Percentiles rank a stretch among this genome's conserved stretches.
These are phyloP conservation scores for Esox niger DNA, from an alignment of 2,113 vertebrate species.

Conservation along the genomic window DNA sequence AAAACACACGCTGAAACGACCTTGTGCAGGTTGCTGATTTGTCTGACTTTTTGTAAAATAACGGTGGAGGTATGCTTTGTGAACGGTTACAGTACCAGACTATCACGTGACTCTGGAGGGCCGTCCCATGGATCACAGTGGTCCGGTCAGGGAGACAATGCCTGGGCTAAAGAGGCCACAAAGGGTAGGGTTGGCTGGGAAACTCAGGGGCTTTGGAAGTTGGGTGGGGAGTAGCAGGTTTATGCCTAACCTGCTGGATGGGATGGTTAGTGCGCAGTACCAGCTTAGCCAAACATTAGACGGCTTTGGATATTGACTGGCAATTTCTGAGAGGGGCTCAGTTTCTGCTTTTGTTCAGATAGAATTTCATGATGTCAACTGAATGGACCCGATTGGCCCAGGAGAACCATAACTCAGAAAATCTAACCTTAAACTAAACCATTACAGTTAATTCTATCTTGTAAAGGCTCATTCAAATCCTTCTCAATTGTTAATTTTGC, in stretches of 20 bases:
- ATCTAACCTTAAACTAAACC: too few species aligned
- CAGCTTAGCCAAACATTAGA: slow-evolving; percentile 44
- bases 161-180: slow-evolving; percentile 19
- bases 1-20: not conserved
- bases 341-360: slow-evolving; percentile 46
- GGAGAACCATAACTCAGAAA: not conserved
- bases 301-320: slow-evolving; percentile 27
- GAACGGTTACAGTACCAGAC: slow-evolving; percentile 31
- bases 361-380: slow-evolving; percentile 53
- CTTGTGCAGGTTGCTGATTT: slow-evolving; percentile 19
- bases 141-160: slow-evolving; percentile 37
- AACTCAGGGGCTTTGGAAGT: not conserved
- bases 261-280: not conserved
- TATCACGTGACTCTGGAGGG: slow-evolving; percentile 55
- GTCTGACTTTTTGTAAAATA: slow-evolving; percentile 9
- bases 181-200: slow-evolving; percentile 10
- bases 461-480: too few species aligned
- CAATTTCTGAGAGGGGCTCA: slow-evolving; percentile 32
- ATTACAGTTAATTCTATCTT: too few species aligned
- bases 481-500: too few species aligned
- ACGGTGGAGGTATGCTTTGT: slow-evolving; percentile 20
- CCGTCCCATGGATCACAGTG: slow-evolving; percentile 23
- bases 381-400: slow-evolving; percentile 37
- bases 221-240: not conserved
- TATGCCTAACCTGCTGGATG: not conserved